phyloP scores from a whole-genome alignment of 1,140 invertebrate genomes.

The Drosophila asahinai region DNA sequence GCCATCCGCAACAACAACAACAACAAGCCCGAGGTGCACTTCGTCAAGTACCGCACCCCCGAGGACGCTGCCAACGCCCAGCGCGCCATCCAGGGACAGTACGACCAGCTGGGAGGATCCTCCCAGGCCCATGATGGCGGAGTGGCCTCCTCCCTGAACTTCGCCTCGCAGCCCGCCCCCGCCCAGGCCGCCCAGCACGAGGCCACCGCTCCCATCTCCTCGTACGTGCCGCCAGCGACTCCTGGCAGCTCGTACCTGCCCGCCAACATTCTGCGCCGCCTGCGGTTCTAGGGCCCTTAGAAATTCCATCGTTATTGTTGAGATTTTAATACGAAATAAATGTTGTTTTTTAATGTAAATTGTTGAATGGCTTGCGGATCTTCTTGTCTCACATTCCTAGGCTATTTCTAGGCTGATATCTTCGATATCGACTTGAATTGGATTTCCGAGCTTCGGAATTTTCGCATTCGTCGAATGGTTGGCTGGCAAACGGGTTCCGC shows the following conservation, averaged over 20 bases:
- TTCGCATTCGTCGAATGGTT: slow-evolving; percentile 42
- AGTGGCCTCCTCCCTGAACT: slow-evolving; percentile 63
- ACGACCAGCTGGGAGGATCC: slow-evolving; percentile 62
- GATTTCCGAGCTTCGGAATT: slow-evolving; percentile 47
- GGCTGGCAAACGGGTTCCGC: slow-evolving; percentile 47
- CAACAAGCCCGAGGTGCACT: slow-evolving; percentile 77
- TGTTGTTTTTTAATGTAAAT: slow-evolving; percentile 64
- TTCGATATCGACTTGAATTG: slow-evolving; percentile 52
- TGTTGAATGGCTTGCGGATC: slow-evolving; percentile 44
- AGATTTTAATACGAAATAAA: slow-evolving; percentile 65
- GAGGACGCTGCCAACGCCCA: slow-evolving; percentile 75
- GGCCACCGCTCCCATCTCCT: slow-evolving; percentile 49
- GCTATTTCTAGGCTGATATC: slow-evolving; percentile 15
- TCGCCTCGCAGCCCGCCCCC: slow-evolving; percentile 51
- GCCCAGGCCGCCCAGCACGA: slow-evolving; percentile 14
- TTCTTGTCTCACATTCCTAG: slow-evolving; percentile 53
- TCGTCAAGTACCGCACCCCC: slow-evolving; percentile 72
- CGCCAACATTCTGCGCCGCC: slow-evolving; percentile 67
- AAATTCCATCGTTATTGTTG: slow-evolving; percentile 41
- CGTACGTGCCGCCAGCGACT: slow-evolving; percentile 45
- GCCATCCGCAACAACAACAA: slow-evolving; percentile 67
- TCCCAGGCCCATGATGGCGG: slow-evolving; percentile 54
- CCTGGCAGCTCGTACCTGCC: slow-evolving; percentile 62
- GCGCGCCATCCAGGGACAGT: slow-evolving; percentile 62
- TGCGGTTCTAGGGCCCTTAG: slow-evolving; percentile 48